Conservation (phyloP, 2,113 vertebrate species). For the Corydoras sp. region DNA sequence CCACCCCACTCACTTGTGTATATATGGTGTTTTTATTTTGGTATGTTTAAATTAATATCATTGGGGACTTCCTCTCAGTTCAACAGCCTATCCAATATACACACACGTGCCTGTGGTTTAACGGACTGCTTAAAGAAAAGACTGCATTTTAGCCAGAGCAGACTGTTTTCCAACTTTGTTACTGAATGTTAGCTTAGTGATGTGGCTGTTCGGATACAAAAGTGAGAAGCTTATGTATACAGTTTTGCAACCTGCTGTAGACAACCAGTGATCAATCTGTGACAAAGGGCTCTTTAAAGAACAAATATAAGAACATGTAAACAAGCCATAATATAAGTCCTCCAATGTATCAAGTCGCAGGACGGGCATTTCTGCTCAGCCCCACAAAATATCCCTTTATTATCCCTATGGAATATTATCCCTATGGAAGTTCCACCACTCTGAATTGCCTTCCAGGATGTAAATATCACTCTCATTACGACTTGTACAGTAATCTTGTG, state of each 20-base stretch:
- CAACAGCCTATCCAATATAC: conserved; percentile 59
- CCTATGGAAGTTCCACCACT: conserved; percentile 14
- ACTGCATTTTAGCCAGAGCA: conserved; percentile 54
- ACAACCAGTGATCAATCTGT: conserved; percentile 13
- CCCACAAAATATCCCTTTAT: conserved; percentile 3
- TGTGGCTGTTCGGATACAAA: conserved; percentile 19
- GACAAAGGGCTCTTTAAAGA: conserved; percentile 36
- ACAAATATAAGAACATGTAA: conserved; percentile 22
- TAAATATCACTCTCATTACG: conserved; percentile 31
- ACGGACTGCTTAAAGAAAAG: conserved; percentile 75
- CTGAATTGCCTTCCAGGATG: conserved; percentile 29
- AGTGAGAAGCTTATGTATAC: conserved; percentile 8
- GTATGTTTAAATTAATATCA: conserved; percentile 74
- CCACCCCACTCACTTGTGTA: conserved; percentile 58
- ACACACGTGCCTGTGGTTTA: conserved; percentile 68
- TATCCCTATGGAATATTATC: neutral
- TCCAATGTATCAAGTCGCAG: conserved; percentile 14
- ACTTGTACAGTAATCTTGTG: conserved; percentile 23
- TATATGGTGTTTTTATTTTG: conserved; percentile 50
- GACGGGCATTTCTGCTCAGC: neutral
- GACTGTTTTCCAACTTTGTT: conserved; percentile 32
- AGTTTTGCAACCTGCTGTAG: conserved; percentile 28
- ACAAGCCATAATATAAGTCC: conserved; percentile 33
- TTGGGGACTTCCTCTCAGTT: conserved; percentile 65
- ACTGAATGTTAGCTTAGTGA: conserved; percentile 14